phyloP scores from a whole-genome alignment of 2,888 invertebrate genomes.

The Choreutis nemorana region DNA sequence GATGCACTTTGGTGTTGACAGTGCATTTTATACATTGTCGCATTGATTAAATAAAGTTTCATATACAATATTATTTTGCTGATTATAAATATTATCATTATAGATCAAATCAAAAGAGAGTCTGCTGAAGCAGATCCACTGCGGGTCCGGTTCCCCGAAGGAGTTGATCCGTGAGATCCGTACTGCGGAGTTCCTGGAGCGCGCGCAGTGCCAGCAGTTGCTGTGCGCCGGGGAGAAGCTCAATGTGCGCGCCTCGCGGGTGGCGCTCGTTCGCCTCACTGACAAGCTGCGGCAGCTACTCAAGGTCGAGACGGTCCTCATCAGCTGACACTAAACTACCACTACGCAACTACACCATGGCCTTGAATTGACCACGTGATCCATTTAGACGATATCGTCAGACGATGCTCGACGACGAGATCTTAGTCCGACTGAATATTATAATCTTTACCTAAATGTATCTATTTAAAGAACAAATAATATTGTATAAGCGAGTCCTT shows the following conservation, averaged over 20 bases:
- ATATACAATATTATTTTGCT: not conserved
- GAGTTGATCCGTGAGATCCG: conserved; percentile 72
- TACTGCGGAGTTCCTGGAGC: conserved; percentile 81
- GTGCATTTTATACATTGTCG: not conserved
- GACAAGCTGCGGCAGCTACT: conserved; percentile 83
- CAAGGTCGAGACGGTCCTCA: conserved; percentile 79
- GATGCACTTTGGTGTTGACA: not conserved
- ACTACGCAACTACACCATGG: conserved; percentile 10
- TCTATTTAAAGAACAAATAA: conserved; percentile 55
- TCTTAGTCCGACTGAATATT: conserved; percentile 52
- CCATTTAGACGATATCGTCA: conserved; percentile 7
- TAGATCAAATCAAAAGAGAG: conserved; percentile 85
- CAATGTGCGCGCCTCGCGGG: conserved; percentile 81
- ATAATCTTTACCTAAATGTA: conserved; percentile 34
- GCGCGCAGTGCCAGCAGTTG: conserved; percentile 81
- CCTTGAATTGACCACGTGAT: not conserved
- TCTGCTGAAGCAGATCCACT: conserved; percentile 75
- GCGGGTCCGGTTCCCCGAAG: conserved; percentile 65
- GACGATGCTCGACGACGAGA: conserved; percentile 41
- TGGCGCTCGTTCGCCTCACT: conserved; percentile 83
- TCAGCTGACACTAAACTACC: conserved; percentile 62
- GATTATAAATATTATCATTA: conserved; percentile 21
- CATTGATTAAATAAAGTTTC: not conserved
- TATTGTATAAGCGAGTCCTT: too few relatives aligned
- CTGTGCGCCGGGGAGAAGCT: conserved; percentile 81